Evolutionary conservation across 2,113 vertebrate species (phyloP).

Genomic region (Podarcis raffonei): DNA sequence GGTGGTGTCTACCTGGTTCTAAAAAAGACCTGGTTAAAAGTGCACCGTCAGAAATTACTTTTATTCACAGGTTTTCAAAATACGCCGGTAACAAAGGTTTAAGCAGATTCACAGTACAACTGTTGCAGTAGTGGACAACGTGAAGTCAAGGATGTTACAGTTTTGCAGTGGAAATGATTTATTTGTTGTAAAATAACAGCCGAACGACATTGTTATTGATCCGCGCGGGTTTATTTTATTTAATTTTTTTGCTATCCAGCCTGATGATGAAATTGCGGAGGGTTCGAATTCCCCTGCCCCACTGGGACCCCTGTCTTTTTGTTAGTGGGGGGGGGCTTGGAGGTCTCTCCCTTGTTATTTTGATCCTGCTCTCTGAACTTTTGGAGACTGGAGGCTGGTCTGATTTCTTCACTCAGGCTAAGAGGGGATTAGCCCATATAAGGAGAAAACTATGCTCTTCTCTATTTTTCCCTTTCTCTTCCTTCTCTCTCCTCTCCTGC

Average conservation of each 20-base stretch:
- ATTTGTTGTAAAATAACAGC: background rate
- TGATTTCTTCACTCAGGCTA: slow-evolving; percentile 34
- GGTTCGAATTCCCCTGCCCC: background rate
- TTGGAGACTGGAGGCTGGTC: slow-evolving; percentile 14
- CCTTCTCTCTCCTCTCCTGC: background rate
- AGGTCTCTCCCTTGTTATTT: background rate
- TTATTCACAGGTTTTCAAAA: too few relatives aligned
- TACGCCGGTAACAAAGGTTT: too few relatives aligned
- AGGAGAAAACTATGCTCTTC: slow-evolving; percentile 60
- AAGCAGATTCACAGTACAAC: too few relatives aligned
- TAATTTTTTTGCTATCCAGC: background rate
- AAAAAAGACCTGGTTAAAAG: too few relatives aligned
- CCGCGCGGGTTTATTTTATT: background rate
- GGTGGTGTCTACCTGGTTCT: too few relatives aligned
- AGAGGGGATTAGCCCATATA: slow-evolving; percentile 71
- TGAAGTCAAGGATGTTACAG: too few relatives aligned
- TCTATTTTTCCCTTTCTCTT: background rate
- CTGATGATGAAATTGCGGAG: background rate
- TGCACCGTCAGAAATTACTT: too few relatives aligned
- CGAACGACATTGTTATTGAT: background rate
- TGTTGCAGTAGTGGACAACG: too few relatives aligned
- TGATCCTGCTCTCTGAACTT: slow-evolving; percentile 8
- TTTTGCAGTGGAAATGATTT: too few relatives aligned
- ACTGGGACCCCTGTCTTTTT: background rate
- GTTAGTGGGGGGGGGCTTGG: too few relatives aligned